Evolutionary conservation across 1,140 invertebrate genomes (phyloP), one percentile per base, ranked within the genome.

Genomic region (Meloidogyne hapla): DNA sequence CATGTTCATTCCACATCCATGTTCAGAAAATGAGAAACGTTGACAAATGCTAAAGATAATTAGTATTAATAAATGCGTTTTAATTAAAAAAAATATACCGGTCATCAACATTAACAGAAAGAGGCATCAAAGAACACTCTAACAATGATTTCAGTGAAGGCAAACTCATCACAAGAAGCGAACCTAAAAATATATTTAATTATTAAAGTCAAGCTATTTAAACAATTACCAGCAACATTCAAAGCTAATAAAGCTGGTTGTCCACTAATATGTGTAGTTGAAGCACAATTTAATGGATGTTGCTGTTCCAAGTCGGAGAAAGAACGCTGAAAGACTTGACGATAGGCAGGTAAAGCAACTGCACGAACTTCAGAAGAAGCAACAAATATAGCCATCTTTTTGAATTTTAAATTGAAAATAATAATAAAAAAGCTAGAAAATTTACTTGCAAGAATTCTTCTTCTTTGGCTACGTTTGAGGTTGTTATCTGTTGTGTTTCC

Each of bases 61-160:
- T 33, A n/a, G n/a, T 75, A 5, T 15, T 18, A 28, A 25, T 26
- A 75, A 48, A 28, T 33, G 8, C 0, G 48, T 25, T 21, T 6
- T 26, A 33, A 18, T 25, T 33, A 62, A 45, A 79, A 79, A 71
- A 74, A 84, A 81, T 76, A 76, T n/a, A 85, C 85, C 81, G 79
- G 67, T 86, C 85, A 61, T 87, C 85, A 33, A 86, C 74, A 45
- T 86, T 85, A n/a, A 87, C 71, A 25, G 82, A 86, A n/a, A 78
- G 68, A n/a, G 76, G 78, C 68, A 87, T 79, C 12, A 86, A 72
- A 25, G 62, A 81, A 4, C 74, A 42, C 3, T 77, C 75, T 23
- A 80, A 74, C 18, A 87, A 48, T 21, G 62, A 26, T 64, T 77
- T 70, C 0, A 86, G 68, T 1, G 84, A 84, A 5, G 85, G 85